These are phyloP conservation scores for Tanypteryx hageni DNA, from an alignment of 2,888 invertebrate species.

Conservation along the genomic window DNA sequence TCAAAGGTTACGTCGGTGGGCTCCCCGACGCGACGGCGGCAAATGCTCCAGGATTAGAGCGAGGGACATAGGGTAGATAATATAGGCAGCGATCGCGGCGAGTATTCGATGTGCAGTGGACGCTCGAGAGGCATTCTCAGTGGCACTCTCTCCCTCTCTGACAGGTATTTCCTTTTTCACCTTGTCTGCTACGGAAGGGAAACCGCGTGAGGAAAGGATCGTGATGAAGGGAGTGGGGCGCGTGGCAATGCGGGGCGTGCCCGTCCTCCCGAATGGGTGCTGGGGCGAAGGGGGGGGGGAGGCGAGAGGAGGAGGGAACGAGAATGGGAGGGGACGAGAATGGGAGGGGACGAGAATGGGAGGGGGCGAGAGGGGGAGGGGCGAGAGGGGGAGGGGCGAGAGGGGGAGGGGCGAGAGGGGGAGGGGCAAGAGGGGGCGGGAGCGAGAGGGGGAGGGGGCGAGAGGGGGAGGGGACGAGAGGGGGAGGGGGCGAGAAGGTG, in stretches of 20 bases:
- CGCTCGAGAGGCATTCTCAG: too few relatives aligned
- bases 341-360: not conserved
- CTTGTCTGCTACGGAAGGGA: not conserved
- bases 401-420: not conserved
- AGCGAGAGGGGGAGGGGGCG: too few relatives aligned
- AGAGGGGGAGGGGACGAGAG: not conserved
- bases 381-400: not conserved
- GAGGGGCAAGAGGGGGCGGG: not conserved
- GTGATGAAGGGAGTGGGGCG: not conserved
- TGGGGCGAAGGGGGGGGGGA: not conserved
- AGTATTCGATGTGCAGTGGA: too few relatives aligned
- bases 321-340: not conserved
- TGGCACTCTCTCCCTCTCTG: too few relatives aligned
- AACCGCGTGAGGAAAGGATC: not conserved
- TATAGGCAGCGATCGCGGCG: too few relatives aligned
- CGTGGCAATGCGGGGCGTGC: not conserved
- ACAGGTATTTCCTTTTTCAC: not conserved
- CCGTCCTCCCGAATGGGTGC: not conserved
- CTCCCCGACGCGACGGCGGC: too few relatives aligned
- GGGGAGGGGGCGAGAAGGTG: not conserved
- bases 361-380: not conserved
- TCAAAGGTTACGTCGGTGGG: too few relatives aligned
- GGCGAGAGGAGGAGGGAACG: not conserved
- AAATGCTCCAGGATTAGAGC: too few relatives aligned
- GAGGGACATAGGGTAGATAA: too few relatives aligned